Conservation (phyloP, 2,113 vertebrate genomes). For the Anas platyrhynchos region DNA sequence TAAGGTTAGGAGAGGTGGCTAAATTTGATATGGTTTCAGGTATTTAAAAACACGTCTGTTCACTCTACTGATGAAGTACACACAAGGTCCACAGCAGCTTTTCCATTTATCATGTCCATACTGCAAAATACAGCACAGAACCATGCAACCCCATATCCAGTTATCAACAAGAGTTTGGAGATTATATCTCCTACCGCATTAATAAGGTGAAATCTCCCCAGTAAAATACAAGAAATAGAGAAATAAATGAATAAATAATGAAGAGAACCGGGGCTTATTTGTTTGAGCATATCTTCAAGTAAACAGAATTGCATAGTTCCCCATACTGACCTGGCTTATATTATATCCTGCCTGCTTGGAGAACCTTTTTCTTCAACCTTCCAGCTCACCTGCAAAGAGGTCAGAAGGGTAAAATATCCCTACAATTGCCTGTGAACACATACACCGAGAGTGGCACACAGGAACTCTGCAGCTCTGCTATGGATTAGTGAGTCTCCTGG, state of each 20-base stretch:
- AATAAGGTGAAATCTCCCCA: background rate
- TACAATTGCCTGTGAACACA: background rate
- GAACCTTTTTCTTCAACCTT: background rate
- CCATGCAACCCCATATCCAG: background rate
- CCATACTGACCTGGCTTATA: background rate
- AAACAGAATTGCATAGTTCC: background rate
- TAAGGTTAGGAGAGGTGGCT: background rate
- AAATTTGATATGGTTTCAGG: background rate
- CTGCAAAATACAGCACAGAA: background rate
- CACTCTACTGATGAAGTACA: background rate
- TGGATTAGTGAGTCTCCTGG: background rate
- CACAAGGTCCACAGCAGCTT: background rate
- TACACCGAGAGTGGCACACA: accelerated
- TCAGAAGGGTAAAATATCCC: background rate
- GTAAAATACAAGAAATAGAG: background rate
- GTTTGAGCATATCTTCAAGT: background rate
- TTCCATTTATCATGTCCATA: background rate
- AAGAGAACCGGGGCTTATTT: background rate
- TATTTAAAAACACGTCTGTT: background rate
- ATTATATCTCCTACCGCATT: background rate
- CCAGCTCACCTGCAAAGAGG: background rate
- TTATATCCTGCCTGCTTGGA: background rate
- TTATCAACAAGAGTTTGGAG: background rate
- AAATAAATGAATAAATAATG: background rate
- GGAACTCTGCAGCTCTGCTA: background rate